phyloP scores from a whole-genome alignment of 2,113 vertebrate genomes.

The Aix galericulata region DNA sequence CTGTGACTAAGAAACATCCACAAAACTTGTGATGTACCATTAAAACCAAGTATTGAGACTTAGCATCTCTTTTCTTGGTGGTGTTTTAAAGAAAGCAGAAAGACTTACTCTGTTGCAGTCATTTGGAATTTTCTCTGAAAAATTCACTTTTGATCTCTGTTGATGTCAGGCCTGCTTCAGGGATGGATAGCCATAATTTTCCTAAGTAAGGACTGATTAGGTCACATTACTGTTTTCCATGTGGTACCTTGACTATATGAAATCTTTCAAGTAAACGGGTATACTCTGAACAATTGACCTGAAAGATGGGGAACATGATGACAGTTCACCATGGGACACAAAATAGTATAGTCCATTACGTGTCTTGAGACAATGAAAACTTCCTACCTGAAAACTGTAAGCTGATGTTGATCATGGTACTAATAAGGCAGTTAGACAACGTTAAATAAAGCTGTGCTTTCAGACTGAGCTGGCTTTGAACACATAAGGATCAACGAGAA shows the following conservation, averaged over 20 bases:
- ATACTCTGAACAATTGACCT: neutral
- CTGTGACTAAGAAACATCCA: neutral
- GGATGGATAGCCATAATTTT: neutral
- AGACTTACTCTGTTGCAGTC: neutral
- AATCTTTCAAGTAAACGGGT: neutral
- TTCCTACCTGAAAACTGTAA: neutral
- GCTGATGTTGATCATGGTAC: neutral
- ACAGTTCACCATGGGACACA: neutral
- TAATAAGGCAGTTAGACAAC: neutral
- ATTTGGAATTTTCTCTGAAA: neutral
- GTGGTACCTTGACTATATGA: neutral
- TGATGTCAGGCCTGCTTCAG: neutral
- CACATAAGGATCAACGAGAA: neutral
- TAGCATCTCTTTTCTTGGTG: neutral
- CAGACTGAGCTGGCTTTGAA: constrained; percentile 2
- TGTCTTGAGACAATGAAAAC: neutral
- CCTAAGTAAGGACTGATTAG: neutral
- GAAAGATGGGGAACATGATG: neutral
- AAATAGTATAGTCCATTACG: neutral
- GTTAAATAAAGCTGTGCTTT: constrained; percentile 26
- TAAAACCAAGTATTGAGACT: neutral
- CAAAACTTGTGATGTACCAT: neutral
- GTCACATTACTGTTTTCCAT: neutral
- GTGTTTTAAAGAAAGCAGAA: neutral
- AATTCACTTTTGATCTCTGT: neutral